phyloP scores from a whole-genome alignment of 2,888 invertebrate genomes.

The Toxonevra muliebris region DNA sequence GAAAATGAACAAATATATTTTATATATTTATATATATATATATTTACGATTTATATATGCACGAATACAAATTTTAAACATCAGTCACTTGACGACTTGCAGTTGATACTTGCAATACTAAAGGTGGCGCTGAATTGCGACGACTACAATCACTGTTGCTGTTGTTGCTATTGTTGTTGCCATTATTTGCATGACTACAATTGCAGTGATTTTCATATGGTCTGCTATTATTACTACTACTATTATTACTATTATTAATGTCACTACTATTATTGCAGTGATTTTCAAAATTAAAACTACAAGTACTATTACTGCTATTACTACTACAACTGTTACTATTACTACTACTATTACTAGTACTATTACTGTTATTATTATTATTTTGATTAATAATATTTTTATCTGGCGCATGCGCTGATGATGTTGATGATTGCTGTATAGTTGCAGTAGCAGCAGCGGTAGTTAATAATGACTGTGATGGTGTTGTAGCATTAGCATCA shows the following conservation, averaged over 20 bases:
- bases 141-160: not conserved
- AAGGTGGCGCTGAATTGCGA: conserved; percentile 42
- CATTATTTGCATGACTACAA: conserved; percentile 46
- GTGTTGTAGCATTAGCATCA: conserved; percentile 44
- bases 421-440: conserved; percentile 19
- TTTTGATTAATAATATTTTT: conserved; percentile 50
- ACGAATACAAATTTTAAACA: conserved; percentile 50
- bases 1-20: not conserved
- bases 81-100: conserved; percentile 64
- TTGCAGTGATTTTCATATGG: conserved; percentile 37
- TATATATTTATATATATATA: not conserved
- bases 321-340: conserved; percentile 20
- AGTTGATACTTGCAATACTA: conserved; percentile 46
- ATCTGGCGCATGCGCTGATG: conserved; percentile 32
- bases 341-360: conserved; percentile 39
- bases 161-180: not conserved
- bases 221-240: conserved; percentile 18
- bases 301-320: conserved; percentile 42
- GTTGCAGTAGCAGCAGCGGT: conserved; percentile 29
- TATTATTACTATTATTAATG: conserved; percentile 32
- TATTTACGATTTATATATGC: not conserved
- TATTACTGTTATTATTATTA: conserved; percentile 42
- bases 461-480: conserved; percentile 20
- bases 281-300: conserved; percentile 48
- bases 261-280: conserved; percentile 38